Evolutionary conservation across 1,140 invertebrate genomes (phyloP).

Genomic region (Lordiphosa stackelbergi): DNA sequence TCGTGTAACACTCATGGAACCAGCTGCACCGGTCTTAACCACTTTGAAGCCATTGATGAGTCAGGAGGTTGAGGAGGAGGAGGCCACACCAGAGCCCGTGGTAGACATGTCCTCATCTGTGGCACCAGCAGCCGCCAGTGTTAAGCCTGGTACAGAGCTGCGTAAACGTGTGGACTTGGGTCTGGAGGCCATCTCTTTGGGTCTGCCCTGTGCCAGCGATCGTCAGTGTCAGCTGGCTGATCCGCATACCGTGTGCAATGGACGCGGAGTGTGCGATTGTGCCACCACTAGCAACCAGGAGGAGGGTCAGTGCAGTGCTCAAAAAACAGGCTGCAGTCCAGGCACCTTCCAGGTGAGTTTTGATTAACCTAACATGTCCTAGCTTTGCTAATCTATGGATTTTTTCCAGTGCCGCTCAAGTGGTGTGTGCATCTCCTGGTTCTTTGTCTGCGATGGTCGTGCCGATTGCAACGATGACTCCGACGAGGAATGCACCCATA

Average conservation of each 20-base stretch:
- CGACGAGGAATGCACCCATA: conserved; percentile 85
- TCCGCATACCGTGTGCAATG: conserved; percentile 85
- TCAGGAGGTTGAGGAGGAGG: conserved; percentile 45
- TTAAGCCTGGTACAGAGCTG: conserved; percentile 47
- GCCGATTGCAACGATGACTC: conserved; percentile 84
- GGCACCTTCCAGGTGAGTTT: conserved; percentile 88
- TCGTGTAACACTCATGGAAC: conserved; percentile 78
- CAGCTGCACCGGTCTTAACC: conserved; percentile 68
- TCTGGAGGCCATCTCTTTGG: conserved; percentile 84
- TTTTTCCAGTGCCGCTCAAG: conserved; percentile 83
- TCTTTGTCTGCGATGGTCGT: conserved; percentile 95
- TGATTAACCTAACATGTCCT: too few relatives aligned
- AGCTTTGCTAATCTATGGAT: background rate
- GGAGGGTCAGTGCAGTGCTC: conserved; percentile 82
- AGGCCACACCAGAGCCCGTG: conserved; percentile 50
- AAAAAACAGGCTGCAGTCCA: conserved; percentile 85
- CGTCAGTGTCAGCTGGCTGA: conserved; percentile 89
- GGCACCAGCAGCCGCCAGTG: conserved; percentile 17
- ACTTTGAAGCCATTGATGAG: conserved; percentile 65
- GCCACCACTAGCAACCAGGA: conserved; percentile 72
- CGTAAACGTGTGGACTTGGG: conserved; percentile 78
- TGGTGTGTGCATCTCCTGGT: conserved; percentile 92
- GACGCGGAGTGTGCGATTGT: conserved; percentile 88
- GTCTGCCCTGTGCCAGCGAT: conserved; percentile 85
- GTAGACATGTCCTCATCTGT: background rate